phyloP scores from a whole-genome alignment of 1,140 invertebrate genomes.

The Eumaeus atala region DNA sequence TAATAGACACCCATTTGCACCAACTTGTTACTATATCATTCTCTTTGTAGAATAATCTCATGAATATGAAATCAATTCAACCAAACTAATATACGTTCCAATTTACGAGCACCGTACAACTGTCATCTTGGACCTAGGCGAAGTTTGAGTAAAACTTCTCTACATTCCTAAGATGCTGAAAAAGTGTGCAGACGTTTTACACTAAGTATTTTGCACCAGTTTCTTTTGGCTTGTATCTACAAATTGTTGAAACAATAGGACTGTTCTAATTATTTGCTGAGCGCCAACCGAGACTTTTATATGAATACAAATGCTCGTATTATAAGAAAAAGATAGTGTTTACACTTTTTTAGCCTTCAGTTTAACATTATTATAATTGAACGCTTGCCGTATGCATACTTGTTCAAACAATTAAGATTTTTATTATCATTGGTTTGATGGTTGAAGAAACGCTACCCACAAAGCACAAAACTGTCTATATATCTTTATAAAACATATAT shows the following conservation, averaged over 20 bases:
- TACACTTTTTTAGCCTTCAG: background rate
- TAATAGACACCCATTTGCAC: too few relatives aligned
- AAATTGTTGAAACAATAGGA: constrained; percentile 6
- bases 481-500: too few relatives aligned
- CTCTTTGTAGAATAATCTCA: too few relatives aligned
- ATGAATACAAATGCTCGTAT: background rate
- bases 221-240: constrained; percentile 6
- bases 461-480: too few relatives aligned
- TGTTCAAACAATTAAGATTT: too few relatives aligned
- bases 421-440: too few relatives aligned
- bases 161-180: constrained; percentile 1
- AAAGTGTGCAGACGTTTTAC: background rate
- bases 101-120: too few relatives aligned
- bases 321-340: constrained; percentile 7
- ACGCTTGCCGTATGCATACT: too few relatives aligned
- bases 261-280: background rate
- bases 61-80: too few relatives aligned
- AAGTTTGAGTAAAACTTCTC: background rate
- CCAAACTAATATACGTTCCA: too few relatives aligned
- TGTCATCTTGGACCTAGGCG: background rate
- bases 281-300: constrained; percentile 2
- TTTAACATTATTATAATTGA: background rate
- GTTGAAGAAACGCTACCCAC: too few relatives aligned
- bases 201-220: constrained; percentile 4
- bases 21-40: too few relatives aligned